phyloP scores from a whole-genome alignment of 2,888 invertebrate species.

The Aleiodes testaceus region DNA sequence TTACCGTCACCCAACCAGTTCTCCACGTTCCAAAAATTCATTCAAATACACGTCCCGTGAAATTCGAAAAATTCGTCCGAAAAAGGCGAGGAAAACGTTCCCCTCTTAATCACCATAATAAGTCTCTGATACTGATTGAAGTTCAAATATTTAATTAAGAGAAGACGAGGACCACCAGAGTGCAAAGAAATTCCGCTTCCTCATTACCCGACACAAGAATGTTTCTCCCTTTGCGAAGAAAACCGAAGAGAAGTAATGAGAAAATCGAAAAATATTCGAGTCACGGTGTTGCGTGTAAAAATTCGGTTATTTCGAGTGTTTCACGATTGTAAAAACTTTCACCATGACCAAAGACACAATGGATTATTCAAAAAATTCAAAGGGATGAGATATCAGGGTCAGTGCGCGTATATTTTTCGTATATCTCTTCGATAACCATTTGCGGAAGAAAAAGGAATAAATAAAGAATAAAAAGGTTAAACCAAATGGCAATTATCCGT shows the following conservation, averaged over 20 bases:
- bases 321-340: slow-evolving; percentile 6
- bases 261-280: slow-evolving; percentile 17
- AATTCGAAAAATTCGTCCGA: neutral
- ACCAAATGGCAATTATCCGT: slow-evolving; percentile 67
- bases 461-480: neutral
- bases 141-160: no score
- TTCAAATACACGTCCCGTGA: slow-evolving; percentile 43
- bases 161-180: no score
- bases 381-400: slow-evolving; percentile 28
- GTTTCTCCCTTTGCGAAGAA: neutral
- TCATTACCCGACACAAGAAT: no score
- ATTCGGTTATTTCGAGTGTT: neutral
- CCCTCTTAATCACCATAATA: no score
- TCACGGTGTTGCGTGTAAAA: neutral
- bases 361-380: slow-evolving; percentile 26
- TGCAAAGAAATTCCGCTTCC: no score
- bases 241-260: neutral
- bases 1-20: slow-evolving; percentile 42
- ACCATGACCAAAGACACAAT: slow-evolving; percentile 38
- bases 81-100: no score
- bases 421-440: slow-evolving; percentile 57
- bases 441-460: slow-evolving; percentile 62
- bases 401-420: slow-evolving; percentile 39
- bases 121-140: no score
- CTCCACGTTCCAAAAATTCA: slow-evolving; percentile 47